phyloP scores from a whole-genome alignment of 2,113 vertebrate genomes.

The western clawed frog (Xenopus tropicalis) region UCB_Xtro_10.0 CM004450.2:141928001-141928500 shows the following conservation, averaged over 20 bases:
- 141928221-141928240: conserved; percentile 58
- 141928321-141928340: conserved; percentile 58
- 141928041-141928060: conserved; percentile 79
- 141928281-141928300: rapidly evolving
- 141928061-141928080: conserved; percentile 89
- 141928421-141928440: conserved; percentile 58
- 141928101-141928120: conserved; percentile 83
- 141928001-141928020: conserved; percentile 65
- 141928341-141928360: rapidly evolving
- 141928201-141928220: conserved; percentile 54
- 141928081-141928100: conserved; percentile 89
- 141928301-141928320: conserved; percentile 54
- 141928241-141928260: rapidly evolving
- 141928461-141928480: conserved; percentile 69
- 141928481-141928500: rapidly evolving
- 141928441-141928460: neutral
- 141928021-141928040: conserved; percentile 88
- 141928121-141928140: conserved; percentile 58
- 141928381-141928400: rapidly evolving
- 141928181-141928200: rapidly evolving
- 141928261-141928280: conserved; percentile 69
- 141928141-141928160: rapidly evolving
- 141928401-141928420: conserved; percentile 54
- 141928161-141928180: conserved; percentile 43
- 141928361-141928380: conserved; percentile 69